Evolutionary conservation across 2,888 invertebrate species (phyloP).

Genomic region (Phaonia tiefii): DNA sequence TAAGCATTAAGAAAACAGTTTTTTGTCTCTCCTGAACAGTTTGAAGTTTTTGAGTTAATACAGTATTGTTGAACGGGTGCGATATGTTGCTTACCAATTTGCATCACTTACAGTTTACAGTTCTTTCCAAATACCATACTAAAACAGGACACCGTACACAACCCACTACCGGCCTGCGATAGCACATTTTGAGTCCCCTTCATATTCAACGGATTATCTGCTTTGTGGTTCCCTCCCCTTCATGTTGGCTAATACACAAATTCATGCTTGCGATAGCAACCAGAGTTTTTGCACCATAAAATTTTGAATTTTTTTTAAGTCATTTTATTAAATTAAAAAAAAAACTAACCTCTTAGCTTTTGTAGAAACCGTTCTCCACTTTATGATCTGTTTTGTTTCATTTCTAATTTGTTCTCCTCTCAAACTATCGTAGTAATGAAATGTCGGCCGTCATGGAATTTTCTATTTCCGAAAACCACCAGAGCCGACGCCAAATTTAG

Average conservation of each 20-base stretch:
- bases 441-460: slow-evolving; percentile 44
- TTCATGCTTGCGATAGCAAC: slow-evolving; percentile 1
- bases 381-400: slow-evolving; percentile 8
- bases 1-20: too few relatives aligned
- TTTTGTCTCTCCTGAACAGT: too few relatives aligned
- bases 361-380: slow-evolving; percentile 17
- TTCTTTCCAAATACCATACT: too few relatives aligned
- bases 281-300: slow-evolving; percentile 45
- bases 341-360: slow-evolving; percentile 36
- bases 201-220: too few relatives aligned
- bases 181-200: too few relatives aligned
- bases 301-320: slow-evolving; percentile 1
- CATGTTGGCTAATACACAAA: slow-evolving; percentile 12
- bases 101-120: too few relatives aligned
- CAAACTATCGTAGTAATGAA: slow-evolving; percentile 36
- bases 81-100: too few relatives aligned
- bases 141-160: too few relatives aligned
- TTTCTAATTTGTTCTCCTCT: slow-evolving; percentile 29
- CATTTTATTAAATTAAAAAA: slow-evolving; percentile 1
- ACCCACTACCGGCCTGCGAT: too few relatives aligned
- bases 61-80: too few relatives aligned
- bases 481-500: slow-evolving; percentile 62
- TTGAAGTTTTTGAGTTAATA: too few relatives aligned
- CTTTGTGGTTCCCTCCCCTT: too few relatives aligned
- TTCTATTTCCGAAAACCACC: slow-evolving; percentile 38